phyloP scores from a whole-genome alignment of 2,888 invertebrate species.

The Agriopis aurantiaria region DNA sequence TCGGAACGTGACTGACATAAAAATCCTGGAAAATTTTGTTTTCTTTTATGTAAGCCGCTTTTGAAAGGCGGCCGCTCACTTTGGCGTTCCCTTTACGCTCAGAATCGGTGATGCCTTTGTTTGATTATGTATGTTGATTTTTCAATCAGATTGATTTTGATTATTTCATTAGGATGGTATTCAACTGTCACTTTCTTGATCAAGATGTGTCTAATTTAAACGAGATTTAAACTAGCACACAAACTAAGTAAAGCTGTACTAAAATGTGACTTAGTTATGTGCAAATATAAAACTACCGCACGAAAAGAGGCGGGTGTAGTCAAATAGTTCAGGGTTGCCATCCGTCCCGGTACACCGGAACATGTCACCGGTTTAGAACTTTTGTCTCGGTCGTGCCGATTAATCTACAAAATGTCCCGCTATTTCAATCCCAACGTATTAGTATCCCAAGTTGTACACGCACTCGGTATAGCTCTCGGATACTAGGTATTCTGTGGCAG shows the following conservation, averaged over 20 bases:
- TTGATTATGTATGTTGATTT: slow-evolving; percentile 52
- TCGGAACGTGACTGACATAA: slow-evolving; percentile 75
- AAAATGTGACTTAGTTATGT: too few species aligned
- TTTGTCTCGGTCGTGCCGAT: too few species aligned
- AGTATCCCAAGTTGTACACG: too few species aligned
- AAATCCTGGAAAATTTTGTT: slow-evolving; percentile 71
- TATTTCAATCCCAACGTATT: too few species aligned
- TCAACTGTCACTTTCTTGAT: slow-evolving; percentile 19
- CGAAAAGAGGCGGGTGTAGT: too few species aligned
- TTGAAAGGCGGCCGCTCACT: slow-evolving; percentile 57
- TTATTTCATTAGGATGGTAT: slow-evolving; percentile 42
- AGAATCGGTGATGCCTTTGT: slow-evolving; percentile 56
- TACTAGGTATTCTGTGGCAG: too few species aligned
- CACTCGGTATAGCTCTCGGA: too few species aligned
- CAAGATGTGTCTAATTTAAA: neutral
- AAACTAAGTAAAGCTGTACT: neutral
- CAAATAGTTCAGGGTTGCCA: too few species aligned
- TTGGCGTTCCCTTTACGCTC: slow-evolving; percentile 61
- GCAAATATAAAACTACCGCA: too few species aligned
- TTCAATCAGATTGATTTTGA: slow-evolving; percentile 44
- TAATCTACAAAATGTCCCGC: too few species aligned
- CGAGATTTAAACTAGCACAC: neutral
- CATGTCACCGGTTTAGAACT: too few species aligned
- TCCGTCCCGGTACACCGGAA: too few species aligned
- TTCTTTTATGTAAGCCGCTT: slow-evolving; percentile 66